phyloP scores from a whole-genome alignment of 2,113 vertebrate species.

The Nycticorax nycticorax region DNA sequence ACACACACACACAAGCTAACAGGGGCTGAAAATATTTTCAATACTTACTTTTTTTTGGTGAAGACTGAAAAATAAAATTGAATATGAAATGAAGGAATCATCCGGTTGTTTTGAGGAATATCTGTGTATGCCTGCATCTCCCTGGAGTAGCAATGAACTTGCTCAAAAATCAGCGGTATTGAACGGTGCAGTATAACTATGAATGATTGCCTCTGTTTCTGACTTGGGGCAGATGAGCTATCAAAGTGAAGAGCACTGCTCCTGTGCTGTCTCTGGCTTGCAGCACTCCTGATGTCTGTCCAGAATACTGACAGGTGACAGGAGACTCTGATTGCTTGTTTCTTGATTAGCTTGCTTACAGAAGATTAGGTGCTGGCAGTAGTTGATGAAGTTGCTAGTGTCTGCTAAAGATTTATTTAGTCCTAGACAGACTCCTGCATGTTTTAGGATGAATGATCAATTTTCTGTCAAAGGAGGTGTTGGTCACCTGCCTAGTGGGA shows the following conservation, averaged over 20 bases:
- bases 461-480: conserved; percentile 18
- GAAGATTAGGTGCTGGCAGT: conserved; percentile 32
- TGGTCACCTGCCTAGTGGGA: conserved; percentile 6
- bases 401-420: conserved; percentile 48
- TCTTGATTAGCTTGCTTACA: conserved; percentile 45
- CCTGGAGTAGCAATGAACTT: neutral
- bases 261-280: neutral
- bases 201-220: neutral
- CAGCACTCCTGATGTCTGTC: neutral
- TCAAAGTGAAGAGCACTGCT: neutral
- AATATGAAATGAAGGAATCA: neutral
- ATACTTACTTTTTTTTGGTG: neutral
- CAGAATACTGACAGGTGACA: conserved; percentile 5
- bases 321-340: neutral
- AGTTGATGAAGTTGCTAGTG: conserved; percentile 34
- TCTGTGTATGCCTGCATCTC: neutral
- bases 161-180: neutral
- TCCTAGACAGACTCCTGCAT: conserved; percentile 18
- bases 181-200: neutral
- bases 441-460: conserved; percentile 33
- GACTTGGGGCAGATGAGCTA: neutral
- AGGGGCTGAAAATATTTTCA: neutral
- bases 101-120: neutral
- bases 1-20: neutral
- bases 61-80: neutral